Percentiles rank a stretch among this genome's conserved stretches.
These are phyloP conservation scores for Neodon shergylaensis DNA, from an alignment of 2,113 vertebrate genomes.

Conservation along the genomic window DNA sequence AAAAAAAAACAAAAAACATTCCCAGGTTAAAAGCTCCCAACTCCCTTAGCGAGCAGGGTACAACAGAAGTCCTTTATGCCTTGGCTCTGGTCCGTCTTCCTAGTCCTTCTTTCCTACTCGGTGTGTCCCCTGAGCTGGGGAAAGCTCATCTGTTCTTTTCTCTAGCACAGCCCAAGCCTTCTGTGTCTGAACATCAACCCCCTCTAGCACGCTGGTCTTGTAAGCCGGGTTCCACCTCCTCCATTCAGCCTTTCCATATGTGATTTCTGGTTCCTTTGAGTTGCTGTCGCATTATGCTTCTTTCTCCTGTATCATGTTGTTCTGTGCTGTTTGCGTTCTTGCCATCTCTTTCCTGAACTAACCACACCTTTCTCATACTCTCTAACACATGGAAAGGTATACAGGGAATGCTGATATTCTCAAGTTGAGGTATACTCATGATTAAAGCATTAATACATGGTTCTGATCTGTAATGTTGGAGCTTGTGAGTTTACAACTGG, in stretches of 20 bases:
- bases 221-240: neutral
- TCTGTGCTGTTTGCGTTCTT: neutral
- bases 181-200: neutral
- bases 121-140: neutral
- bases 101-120: neutral
- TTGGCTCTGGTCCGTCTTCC: neutral
- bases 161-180: neutral
- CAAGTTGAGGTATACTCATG: neutral
- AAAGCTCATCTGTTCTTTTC: neutral
- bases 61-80: neutral
- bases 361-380: neutral
- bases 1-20: no score
- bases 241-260: conserved; percentile 14
- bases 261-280: neutral
- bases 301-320: neutral
- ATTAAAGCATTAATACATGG: neutral
- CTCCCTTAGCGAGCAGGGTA: neutral
- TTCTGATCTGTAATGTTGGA: neutral
- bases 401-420: neutral
- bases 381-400: neutral
- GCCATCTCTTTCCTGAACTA: conserved; percentile 5
- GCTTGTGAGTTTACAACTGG: neutral
- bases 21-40: neutral
- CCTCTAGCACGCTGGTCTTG: neutral
- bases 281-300: neutral